Evolutionary conservation across 64 coral and sea anemone species (phyloP), one percentile per base, ranked within the genome.

Genomic region (Stichodactyla mertensii): DNA sequence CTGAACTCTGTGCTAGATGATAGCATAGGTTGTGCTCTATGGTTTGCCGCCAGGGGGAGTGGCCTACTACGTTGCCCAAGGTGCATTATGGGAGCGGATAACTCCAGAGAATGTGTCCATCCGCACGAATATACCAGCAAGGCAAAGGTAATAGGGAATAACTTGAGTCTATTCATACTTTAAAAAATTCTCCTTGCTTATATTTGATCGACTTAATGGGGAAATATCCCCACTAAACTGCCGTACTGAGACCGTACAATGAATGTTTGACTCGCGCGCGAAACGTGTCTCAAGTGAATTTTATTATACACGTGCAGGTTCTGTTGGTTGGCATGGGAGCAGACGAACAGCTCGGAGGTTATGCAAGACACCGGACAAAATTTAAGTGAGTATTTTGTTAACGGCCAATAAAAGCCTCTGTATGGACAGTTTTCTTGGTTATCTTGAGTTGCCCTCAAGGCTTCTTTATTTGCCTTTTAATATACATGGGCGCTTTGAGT

Each of bases 311-410:
- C 9, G 10, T 23, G 7, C 10, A 99, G 97, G 97, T 99, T 20
- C 54, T 99, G 16, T 54, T 99, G 71, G 93, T 99, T 57, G 96
- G 96, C 8, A 99, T 99, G 96, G 96, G 96, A 77, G 96, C 96
- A 12, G 96, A 99, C 55, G 96, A 99, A 57, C 96, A 99, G 67
- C 78, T 99, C 7, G 96, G 96, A 53, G 96, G 96, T 26, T 99
- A 99, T 62, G 91, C 96, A 2, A 92, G 96, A 19, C 96, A 99
- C 77, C 86, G 96, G 52, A 86, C 92, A 57, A 86, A 87, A 45
- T 99, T 99, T 77, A 89, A 54, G 95, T 98, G 51, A 89, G 69
- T 26, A 4, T 58, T 18, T 61, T 12, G 11, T 36, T 6, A 45
- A 45, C 36, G 36, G 36, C 36, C 36, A 45, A 45, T 45, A 45